Conservation (phyloP, 2,888 invertebrate genomes). For the Callyntrura guangdongensis region DNA sequence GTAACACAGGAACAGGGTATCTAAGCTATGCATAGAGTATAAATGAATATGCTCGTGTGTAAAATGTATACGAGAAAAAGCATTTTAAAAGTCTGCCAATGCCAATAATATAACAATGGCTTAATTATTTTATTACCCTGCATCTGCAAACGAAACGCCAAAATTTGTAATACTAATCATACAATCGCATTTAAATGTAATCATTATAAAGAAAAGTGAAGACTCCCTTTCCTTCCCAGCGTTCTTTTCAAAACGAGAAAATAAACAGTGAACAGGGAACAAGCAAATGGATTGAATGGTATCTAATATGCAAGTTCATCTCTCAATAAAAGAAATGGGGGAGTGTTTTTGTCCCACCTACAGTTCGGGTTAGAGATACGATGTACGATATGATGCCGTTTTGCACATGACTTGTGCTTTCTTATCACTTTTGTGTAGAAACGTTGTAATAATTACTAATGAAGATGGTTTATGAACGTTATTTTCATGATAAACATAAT, state of each 20-base stretch:
- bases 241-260: neutral
- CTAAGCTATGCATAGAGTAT: no score
- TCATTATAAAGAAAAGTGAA: neutral
- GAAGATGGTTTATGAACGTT: slow-evolving; percentile 61
- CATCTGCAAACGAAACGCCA: no score
- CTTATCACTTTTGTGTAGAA: slow-evolving; percentile 36
- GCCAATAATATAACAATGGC: neutral
- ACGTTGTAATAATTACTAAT: slow-evolving; percentile 69
- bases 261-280: neutral
- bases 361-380: neutral
- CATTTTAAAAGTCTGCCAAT: neutral
- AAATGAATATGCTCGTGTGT: no score
- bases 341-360: slow-evolving; percentile 38
- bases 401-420: neutral
- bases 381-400: slow-evolving; percentile 1
- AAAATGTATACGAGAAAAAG: no score
- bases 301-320: neutral
- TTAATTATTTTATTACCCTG: no score
- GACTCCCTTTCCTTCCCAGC: neutral
- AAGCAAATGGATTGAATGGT: neutral
- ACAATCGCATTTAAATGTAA: no score
- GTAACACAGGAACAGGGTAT: no score
- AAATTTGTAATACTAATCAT: neutral
- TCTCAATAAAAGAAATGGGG: slow-evolving; percentile 32
- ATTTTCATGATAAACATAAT: slow-evolving; percentile 49